These are phyloP conservation scores for Mythimna lalbum DNA, from an alignment of 2,888 invertebrate species.

Conservation along the genomic window DNA sequence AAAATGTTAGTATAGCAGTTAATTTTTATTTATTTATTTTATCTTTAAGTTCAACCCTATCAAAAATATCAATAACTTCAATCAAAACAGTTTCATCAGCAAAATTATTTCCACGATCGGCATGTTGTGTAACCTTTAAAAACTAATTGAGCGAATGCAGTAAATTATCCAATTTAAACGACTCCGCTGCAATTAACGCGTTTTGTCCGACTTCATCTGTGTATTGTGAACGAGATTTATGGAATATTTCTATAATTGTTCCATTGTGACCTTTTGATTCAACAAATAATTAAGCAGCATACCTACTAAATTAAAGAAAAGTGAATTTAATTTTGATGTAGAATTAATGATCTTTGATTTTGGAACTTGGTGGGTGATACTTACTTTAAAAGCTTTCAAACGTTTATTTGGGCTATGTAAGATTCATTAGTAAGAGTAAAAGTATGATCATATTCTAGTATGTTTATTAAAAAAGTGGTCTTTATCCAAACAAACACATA, in stretches of 20 bases:
- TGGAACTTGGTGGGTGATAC: background rate
- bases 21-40: too few relatives aligned
- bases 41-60: background rate
- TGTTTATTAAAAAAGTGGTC: too few relatives aligned
- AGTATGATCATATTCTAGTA: too few relatives aligned
- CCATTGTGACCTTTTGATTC: slow-evolving; percentile 18
- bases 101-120: slow-evolving; percentile 6
- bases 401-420: too few relatives aligned
- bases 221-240: slow-evolving; percentile 40
- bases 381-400: too few relatives aligned
- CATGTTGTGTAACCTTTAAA: slow-evolving; percentile 26
- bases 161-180: slow-evolving; percentile 47
- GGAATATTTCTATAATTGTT: slow-evolving; percentile 36
- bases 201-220: slow-evolving; percentile 22
- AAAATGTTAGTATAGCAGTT: background rate
- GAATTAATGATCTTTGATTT: background rate
- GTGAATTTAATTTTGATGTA: background rate
- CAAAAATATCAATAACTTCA: background rate
- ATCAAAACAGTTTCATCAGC: slow-evolving; percentile 1
- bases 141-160: slow-evolving; percentile 44
- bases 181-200: slow-evolving; percentile 38
- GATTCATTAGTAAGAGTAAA: too few relatives aligned
- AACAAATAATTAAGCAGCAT: slow-evolving; percentile 3
- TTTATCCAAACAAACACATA: too few relatives aligned
- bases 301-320: background rate